Evolutionary conservation across 2,113 vertebrate genomes (phyloP).

Genomic region (Labeo rohita): DNA sequence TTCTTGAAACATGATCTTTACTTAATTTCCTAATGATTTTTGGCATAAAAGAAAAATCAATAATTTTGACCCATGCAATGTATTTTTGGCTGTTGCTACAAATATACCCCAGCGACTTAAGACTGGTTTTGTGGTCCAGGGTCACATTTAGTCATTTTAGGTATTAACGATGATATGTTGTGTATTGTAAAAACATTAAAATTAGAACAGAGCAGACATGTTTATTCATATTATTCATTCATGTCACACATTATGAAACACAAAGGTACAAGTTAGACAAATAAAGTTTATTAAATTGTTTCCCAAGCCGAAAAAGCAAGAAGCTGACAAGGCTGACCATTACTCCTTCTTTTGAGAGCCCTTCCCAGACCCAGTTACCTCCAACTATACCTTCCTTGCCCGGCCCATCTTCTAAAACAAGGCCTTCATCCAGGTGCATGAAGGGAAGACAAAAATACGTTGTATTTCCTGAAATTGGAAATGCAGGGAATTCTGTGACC

Average conservation of each 20-base stretch:
- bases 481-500: not conserved
- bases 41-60: no score
- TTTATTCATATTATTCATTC: not conserved
- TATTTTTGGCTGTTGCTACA: no score
- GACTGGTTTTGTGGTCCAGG: no score
- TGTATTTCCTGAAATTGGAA: not conserved
- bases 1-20: no score
- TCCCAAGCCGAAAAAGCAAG: not conserved
- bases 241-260: not conserved
- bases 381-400: not conserved
- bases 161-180: not conserved
- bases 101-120: no score
- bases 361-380: not conserved
- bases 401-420: not conserved
- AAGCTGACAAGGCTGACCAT: not conserved
- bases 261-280: not conserved
- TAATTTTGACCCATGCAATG: no score
- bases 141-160: no score
- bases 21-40: no score
- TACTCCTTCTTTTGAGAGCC: not conserved
- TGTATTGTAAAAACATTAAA: no score
- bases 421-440: not conserved
- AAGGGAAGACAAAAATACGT: not conserved
- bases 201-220: not conserved
- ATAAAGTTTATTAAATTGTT: not conserved